Evolutionary conservation across 2,888 invertebrate species (phyloP), one percentile per base, ranked within the genome.

Genomic region (Poecilus cupreus): DNA sequence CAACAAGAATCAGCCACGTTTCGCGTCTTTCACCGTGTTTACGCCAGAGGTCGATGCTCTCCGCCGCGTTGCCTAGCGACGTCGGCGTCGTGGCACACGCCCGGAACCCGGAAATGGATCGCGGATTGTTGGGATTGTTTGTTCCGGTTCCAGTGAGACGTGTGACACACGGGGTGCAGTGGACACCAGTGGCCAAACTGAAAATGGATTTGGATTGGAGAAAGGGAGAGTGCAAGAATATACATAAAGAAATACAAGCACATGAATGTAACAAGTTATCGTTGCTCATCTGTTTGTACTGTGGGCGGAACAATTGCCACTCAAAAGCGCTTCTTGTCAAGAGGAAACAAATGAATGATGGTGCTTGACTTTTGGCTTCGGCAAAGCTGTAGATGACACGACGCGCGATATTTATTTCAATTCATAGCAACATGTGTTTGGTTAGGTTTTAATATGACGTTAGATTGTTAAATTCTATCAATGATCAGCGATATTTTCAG

Each of bases 71-170:
- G 60, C 60, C 13, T 60, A 24, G 26, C 60, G 26, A 22, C 26
- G 60, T 24, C 60, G 60, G 60, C 60, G 60, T 60, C 60, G 24
- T 24, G n/a, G 60, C 60, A 32, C 32, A 32, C 24, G 22, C 60
- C 60, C 60, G 60, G 60, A 60, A 60, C 60, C 60, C 60, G 60
- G 60, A 60, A 60, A 60, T 60, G 60, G 60, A 60, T 10, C 60
- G 26, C n/a, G 60, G 60, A 60, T 60, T 57, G 57, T 57, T 22
- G 20, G 57, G 24, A 57, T 57, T 60, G 60, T 60, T 60, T 60
- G 60, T 60, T 60, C 60, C 60, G 60, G 60, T 60, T 32, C 32
- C 32, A 2, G 32, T 32, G 32, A 6, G 32, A 32, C 32, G 8
- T 32, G n/a, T n/a, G n/a, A n/a, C n/a, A n/a, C n/a, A n/a, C n/a